Conservation (phyloP, 1,140 invertebrate species). For the Aphidius gifuensis region DNA sequence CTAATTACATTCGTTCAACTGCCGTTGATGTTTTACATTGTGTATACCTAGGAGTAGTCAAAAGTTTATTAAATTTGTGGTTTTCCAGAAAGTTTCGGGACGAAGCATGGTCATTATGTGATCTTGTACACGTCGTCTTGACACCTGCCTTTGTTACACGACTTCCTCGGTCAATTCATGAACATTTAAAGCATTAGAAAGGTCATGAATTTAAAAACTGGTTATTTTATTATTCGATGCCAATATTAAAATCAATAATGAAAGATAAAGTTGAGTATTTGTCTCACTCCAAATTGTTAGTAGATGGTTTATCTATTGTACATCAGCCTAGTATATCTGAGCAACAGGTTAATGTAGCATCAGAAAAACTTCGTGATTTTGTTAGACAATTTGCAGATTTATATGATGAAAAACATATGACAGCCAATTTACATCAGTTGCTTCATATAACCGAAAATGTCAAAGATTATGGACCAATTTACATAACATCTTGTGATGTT, state of each 20-base stretch:
- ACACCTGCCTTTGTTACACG: constrained; percentile 11
- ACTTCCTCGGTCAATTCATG: constrained; percentile 21
- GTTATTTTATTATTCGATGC: constrained; percentile 18
- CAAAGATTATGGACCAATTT: neutral
- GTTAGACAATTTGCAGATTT: constrained; percentile 12
- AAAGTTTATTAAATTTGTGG: neutral
- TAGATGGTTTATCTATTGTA: constrained; percentile 12
- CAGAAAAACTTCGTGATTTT: neutral
- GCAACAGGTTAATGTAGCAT: constrained; percentile 1
- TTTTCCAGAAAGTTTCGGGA: neutral
- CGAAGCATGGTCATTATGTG: constrained; percentile 9
- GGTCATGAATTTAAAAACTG: constrained; percentile 15
- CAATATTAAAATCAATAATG: constrained; percentile 17
- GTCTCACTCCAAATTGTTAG: constrained; percentile 16
- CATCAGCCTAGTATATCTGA: constrained; percentile 1
- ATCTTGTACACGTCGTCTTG: neutral
- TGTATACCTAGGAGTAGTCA: neutral
- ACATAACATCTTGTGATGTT: too few species aligned
- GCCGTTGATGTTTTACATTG: too few species aligned
- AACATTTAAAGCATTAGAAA: constrained; percentile 20
- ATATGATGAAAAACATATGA: constrained; percentile 7
- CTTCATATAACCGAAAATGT: constrained; percentile 14
- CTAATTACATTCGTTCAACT: too few species aligned
- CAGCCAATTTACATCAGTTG: constrained; percentile 9
- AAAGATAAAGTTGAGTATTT: constrained; percentile 1